These are phyloP conservation scores for Epinotia brunnichana DNA, from an alignment of 2,888 invertebrate genomes.

Conservation along the genomic window DNA sequence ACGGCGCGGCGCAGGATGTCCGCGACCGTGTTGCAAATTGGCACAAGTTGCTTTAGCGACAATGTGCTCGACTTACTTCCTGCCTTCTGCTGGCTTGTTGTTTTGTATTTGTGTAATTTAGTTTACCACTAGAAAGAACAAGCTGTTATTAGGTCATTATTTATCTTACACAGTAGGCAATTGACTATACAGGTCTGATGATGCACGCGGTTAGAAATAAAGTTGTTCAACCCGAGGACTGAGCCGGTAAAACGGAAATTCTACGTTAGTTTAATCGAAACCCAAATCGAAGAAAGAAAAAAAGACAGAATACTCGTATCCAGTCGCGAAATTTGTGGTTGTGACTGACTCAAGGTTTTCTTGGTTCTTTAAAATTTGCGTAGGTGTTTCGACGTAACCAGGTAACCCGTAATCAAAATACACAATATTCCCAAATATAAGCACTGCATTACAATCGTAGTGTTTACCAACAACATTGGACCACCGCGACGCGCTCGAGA, in stretches of 20 bases:
- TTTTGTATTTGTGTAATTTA: slow-evolving; percentile 24
- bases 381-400: slow-evolving; percentile 16
- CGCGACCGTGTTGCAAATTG: slow-evolving; percentile 36
- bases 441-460: slow-evolving; percentile 49
- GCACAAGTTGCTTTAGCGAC: slow-evolving; percentile 28
- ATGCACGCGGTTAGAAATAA: too few relatives aligned
- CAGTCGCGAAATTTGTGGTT: neutral
- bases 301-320: neutral
- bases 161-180: too few relatives aligned
- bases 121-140: neutral
- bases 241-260: too few relatives aligned
- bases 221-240: too few relatives aligned
- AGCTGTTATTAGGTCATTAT: neutral
- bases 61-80: slow-evolving; percentile 23
- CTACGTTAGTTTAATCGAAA: too few relatives aligned
- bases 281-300: too few relatives aligned
- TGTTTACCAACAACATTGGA: slow-evolving; percentile 67
- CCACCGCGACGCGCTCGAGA: slow-evolving; percentile 58
- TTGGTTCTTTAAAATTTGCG: neutral
- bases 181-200: too few relatives aligned
- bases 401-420: slow-evolving; percentile 29
- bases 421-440: slow-evolving; percentile 32
- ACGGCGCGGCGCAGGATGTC: slow-evolving; percentile 42
- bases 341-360: neutral
- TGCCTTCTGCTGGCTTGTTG: slow-evolving; percentile 7